These are phyloP conservation scores for Strix uralensis DNA, from an alignment of 2,113 vertebrate genomes.

Conservation along the genomic window DNA sequence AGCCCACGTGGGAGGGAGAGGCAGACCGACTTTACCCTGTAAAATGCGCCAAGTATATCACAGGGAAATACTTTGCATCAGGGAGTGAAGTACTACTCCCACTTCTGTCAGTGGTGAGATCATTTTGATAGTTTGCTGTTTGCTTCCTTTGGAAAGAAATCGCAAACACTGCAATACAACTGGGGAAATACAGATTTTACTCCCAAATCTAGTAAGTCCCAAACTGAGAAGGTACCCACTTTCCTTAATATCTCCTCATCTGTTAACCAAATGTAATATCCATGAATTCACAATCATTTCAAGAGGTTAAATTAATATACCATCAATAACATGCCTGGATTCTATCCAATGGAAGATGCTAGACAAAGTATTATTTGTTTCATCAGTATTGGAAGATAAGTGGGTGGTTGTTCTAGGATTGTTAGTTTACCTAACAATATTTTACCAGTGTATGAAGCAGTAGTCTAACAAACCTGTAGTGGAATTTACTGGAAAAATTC, in stretches of 20 bases:
- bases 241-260: background rate
- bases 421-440: background rate
- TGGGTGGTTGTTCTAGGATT: background rate
- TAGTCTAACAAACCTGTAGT: background rate
- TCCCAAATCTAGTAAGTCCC: background rate
- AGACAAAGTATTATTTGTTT: background rate
- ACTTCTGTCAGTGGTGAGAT: background rate
- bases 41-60: background rate
- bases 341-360: background rate
- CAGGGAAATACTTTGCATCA: background rate
- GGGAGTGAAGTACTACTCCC: background rate
- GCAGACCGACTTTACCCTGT: background rate
- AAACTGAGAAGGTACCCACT: background rate
- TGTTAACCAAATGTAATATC: background rate
- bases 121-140: background rate
- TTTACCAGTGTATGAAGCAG: background rate
- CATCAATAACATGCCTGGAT: background rate
- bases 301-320: background rate
- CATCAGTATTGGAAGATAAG: background rate
- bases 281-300: background rate
- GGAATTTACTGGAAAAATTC: background rate
- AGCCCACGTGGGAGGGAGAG: background rate
- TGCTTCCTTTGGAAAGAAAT: background rate
- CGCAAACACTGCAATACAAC: background rate
- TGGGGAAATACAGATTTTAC: background rate